A percentile compares a stretch with the other conserved stretches of the same genome.
These are phyloP conservation scores for Machimus atricapillus DNA, from an alignment of 2,888 invertebrate genomes.

Conservation along the genomic window DNA sequence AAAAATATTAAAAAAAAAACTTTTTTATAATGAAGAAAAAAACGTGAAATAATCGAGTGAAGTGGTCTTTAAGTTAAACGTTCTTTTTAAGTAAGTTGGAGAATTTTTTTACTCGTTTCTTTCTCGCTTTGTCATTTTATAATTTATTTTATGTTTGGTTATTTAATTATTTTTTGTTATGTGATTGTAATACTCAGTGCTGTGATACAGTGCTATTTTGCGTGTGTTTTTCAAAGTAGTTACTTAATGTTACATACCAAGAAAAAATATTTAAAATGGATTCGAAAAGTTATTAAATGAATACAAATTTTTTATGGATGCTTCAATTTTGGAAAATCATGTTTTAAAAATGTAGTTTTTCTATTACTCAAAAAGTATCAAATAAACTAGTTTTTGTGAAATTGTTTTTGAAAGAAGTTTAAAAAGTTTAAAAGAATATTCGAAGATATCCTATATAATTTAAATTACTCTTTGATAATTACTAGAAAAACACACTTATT, in stretches of 20 bases:
- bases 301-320: too few species aligned
- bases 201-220: not conserved
- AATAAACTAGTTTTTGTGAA: too few species aligned
- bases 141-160: not conserved
- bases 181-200: not conserved
- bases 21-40: not conserved
- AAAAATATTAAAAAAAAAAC: not conserved
- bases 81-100: conserved; percentile 6
- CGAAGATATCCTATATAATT: too few species aligned
- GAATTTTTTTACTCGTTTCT: conserved; percentile 18
- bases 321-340: too few species aligned
- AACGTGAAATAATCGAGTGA: not conserved
- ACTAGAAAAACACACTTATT: too few species aligned
- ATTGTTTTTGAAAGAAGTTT: not conserved
- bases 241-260: not conserved
- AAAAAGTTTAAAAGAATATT: not conserved
- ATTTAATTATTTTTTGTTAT: not conserved
- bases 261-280: not conserved
- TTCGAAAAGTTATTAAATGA: too few species aligned
- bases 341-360: too few species aligned
- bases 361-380: too few species aligned
- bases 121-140: not conserved
- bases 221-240: not conserved
- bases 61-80: conserved; percentile 11
- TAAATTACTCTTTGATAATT: too few species aligned